phyloP scores from a whole-genome alignment of 2,113 vertebrate genomes.

The Paraplagusia blochii region DNA sequence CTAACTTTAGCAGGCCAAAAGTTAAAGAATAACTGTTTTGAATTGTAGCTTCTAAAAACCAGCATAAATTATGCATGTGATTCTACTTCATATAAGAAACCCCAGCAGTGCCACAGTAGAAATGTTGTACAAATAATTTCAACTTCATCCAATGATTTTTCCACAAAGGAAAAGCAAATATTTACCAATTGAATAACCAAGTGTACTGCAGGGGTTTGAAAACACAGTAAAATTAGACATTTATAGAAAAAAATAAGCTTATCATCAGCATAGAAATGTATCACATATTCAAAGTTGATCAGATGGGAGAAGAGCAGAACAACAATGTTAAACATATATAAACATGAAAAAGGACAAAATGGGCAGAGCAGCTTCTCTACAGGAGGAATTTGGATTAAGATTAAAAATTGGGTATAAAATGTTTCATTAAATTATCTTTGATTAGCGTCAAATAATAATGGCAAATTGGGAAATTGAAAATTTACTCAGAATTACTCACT shows the following conservation, averaged over 20 bases:
- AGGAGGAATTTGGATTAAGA: constrained; percentile 54
- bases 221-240: constrained; percentile 51
- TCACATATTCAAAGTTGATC: constrained; percentile 44
- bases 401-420: constrained; percentile 30
- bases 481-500: too few relatives aligned
- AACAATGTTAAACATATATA: constrained; percentile 56
- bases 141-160: constrained; percentile 54
- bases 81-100: constrained; percentile 65
- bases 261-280: constrained; percentile 35
- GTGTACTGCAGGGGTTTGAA: constrained; percentile 80
- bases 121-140: constrained; percentile 22
- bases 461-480: too few relatives aligned
- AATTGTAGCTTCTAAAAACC: constrained; percentile 9
- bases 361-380: constrained; percentile 26
- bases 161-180: constrained; percentile 70
- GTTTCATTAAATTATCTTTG: constrained; percentile 8
- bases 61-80: constrained; percentile 29
- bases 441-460: too few relatives aligned
- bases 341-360: constrained; percentile 75
- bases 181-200: constrained; percentile 51
- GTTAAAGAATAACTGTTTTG: constrained; percentile 20
- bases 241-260: constrained; percentile 37
- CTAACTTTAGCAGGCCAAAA: constrained; percentile 42
- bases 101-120: constrained; percentile 75
- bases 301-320: constrained; percentile 47